Evolutionary conservation across 2,113 vertebrate genomes (phyloP).

Genomic region (Heterotis niloticus): DNA sequence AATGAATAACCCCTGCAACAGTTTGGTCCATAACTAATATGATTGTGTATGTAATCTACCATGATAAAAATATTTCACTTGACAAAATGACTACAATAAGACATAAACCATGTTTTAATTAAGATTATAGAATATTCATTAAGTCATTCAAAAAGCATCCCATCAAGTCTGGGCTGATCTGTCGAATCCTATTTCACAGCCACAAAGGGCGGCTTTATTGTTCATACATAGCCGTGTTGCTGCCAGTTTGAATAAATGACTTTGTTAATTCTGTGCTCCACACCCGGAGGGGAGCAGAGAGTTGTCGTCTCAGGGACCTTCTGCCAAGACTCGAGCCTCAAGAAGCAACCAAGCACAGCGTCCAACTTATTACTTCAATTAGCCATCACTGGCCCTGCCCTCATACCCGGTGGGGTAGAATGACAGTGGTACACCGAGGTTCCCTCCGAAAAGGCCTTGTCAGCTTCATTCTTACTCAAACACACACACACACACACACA

Average conservation of each 20-base stretch:
- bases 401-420: not conserved
- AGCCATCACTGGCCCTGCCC: not conserved
- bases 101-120: not conserved
- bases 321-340: slow-evolving; percentile 7
- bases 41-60: not conserved
- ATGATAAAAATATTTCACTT: not conserved
- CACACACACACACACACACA: not conserved
- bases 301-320: slow-evolving; percentile 9
- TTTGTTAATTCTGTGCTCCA: slow-evolving; percentile 11
- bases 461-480: not conserved
- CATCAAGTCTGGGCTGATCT: slow-evolving; percentile 2
- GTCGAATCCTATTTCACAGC: slow-evolving; percentile 17
- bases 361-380: slow-evolving; percentile 8
- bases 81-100: not conserved
- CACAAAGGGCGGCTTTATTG: not conserved
- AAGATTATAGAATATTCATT: not conserved
- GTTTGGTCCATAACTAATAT: not conserved
- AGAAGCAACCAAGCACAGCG: slow-evolving; percentile 1
- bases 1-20: not conserved
- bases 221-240: not conserved
- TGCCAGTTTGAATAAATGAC: slow-evolving; percentile 21
- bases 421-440: not conserved
- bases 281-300: not conserved
- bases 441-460: slow-evolving; percentile 7
- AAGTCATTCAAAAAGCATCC: slow-evolving; percentile 12